Conservation (phyloP, 1,140 invertebrate genomes). For the Cotesia glomerata region DNA sequence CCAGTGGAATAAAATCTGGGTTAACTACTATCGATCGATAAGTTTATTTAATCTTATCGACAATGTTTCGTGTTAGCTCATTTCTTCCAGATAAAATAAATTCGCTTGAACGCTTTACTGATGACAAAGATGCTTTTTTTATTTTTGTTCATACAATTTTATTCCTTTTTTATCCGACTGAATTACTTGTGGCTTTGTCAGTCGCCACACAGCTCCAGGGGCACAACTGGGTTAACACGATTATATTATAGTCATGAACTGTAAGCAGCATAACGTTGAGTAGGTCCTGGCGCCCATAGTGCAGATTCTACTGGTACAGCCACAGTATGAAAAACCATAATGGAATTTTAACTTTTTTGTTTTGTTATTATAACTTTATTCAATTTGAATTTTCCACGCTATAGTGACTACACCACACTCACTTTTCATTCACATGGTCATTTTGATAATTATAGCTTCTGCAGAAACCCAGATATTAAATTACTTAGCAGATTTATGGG, state of each 20-base stretch:
- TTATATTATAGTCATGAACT: constrained; percentile 35
- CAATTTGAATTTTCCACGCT: constrained; percentile 2
- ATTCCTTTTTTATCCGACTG: background rate
- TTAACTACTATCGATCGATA: constrained; percentile 12
- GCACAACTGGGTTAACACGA: constrained; percentile 35
- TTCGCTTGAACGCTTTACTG: background rate
- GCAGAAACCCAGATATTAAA: too few species aligned
- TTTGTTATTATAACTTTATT: constrained; percentile 22
- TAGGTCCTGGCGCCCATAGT: constrained; percentile 17
- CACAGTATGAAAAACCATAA: constrained; percentile 19
- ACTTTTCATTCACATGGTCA: background rate
- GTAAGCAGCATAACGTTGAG: constrained; percentile 16
- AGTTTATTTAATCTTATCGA: constrained; percentile 14
- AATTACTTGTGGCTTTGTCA: constrained; percentile 24
- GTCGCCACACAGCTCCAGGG: constrained; percentile 13
- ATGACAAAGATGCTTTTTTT: background rate
- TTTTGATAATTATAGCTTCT: too few species aligned
- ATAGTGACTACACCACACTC: background rate
- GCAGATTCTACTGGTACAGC: background rate
- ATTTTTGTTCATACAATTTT: background rate
- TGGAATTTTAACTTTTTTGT: constrained; percentile 20
- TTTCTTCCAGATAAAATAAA: constrained; percentile 7
- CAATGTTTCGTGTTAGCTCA: constrained; percentile 8
- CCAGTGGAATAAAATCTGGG: constrained; percentile 4
- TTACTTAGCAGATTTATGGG: too few species aligned